Evolutionary conservation across 2,797 vertebrate species (phyloP).

Genomic region (Luscinia luscinia): DNA sequence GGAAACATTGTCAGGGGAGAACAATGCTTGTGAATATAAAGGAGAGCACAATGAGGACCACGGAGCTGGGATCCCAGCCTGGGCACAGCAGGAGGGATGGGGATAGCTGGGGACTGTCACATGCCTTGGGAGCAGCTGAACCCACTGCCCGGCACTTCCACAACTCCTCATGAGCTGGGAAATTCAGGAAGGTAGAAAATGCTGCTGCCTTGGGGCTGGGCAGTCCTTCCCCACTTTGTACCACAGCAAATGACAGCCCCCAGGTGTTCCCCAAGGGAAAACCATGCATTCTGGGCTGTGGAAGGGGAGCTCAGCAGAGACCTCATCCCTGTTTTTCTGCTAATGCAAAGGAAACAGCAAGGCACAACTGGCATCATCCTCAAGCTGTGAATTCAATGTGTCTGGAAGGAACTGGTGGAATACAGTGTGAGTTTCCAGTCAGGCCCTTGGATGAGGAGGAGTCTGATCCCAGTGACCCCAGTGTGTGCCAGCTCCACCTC

Average conservation of each 20-base stretch:
- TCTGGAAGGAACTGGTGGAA: not conserved
- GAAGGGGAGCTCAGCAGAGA: not conserved
- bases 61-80: not conserved
- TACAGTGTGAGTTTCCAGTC: not conserved
- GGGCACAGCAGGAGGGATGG: not conserved
- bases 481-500: not conserved
- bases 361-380: not conserved
- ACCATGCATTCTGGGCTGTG: fast-evolving
- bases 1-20: constrained; percentile 69
- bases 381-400: not conserved
- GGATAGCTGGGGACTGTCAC: not conserved
- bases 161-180: fast-evolving
- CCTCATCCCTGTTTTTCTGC: not conserved
- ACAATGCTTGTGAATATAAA: constrained; percentile 62
- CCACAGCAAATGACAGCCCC: not conserved
- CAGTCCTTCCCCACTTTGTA: not conserved
- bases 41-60: not conserved
- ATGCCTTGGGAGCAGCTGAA: not conserved
- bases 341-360: not conserved
- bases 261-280: not conserved
- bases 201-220: not conserved
- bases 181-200: not conserved
- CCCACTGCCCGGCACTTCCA: not conserved
- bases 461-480: not conserved
- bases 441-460: not conserved